These are phyloP conservation scores for Torymus aiolomorphi DNA, from an alignment of 2,888 invertebrate genomes.

Conservation along the genomic window DNA sequence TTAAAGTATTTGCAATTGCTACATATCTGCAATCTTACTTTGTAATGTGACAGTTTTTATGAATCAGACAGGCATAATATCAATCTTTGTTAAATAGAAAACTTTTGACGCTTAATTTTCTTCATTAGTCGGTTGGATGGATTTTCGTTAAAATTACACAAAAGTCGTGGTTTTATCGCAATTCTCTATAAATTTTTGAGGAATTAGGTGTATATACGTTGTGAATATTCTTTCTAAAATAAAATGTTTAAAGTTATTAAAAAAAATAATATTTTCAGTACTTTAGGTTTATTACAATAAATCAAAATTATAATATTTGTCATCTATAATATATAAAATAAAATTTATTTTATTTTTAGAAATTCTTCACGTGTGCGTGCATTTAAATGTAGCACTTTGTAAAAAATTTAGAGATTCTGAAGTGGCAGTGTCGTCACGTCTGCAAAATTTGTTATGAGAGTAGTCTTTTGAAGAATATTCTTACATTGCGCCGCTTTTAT, in stretches of 20 bases:
- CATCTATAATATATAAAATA: constrained; percentile 45
- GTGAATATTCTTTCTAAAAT: too few relatives aligned
- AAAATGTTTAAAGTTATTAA: too few relatives aligned
- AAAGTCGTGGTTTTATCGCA: background rate
- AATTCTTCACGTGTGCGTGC: constrained; percentile 1
- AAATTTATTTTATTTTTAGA: constrained; percentile 23
- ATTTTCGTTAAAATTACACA: constrained; percentile 8
- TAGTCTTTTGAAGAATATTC: constrained; percentile 22
- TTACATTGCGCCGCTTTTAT: background rate
- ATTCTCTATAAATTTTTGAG: background rate
- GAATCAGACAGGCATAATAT: background rate
- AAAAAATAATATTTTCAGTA: constrained; percentile 21
- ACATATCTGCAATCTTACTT: too few relatives aligned
- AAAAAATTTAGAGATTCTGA: constrained; percentile 29
- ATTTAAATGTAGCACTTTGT: constrained; percentile 5
- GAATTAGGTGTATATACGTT: too few relatives aligned
- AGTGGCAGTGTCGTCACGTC: constrained; percentile 40
- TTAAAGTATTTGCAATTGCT: background rate
- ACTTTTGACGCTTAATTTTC: background rate
- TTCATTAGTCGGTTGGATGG: constrained; percentile 9
- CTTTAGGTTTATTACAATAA: constrained; percentile 32
- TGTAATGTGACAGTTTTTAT: too few relatives aligned
- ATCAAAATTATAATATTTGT: constrained; percentile 22
- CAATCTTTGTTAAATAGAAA: constrained; percentile 1
- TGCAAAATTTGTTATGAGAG: constrained; percentile 34